Evolutionary conservation across 2,797 vertebrate genomes (phyloP).

Genomic region (Hippocampus kuda): DNA sequence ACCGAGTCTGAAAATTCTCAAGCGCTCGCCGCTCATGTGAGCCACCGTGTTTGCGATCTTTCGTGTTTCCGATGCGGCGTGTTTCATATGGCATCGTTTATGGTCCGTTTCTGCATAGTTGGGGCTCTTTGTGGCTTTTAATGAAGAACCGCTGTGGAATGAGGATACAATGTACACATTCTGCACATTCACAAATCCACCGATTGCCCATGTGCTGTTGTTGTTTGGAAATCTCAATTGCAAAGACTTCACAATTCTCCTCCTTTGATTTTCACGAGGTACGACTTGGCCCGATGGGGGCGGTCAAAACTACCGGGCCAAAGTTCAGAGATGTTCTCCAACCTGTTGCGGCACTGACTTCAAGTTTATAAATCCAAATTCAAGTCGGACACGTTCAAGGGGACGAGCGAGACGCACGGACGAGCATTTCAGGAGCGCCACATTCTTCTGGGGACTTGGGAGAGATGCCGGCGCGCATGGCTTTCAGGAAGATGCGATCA

Average conservation of each 20-base stretch:
- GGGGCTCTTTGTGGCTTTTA: not conserved
- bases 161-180: not conserved
- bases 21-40: not conserved
- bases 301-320: no score
- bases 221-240: not conserved
- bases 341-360: no score
- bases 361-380: no score
- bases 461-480: constrained; percentile 10
- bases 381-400: no score
- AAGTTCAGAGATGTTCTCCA: no score
- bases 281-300: no score
- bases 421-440: not conserved
- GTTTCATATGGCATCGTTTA: not conserved
- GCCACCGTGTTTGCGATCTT: not conserved
- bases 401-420: no score
- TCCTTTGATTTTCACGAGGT: no score
- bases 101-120: not conserved
- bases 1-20: no score
- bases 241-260: no score
- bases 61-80: not conserved
- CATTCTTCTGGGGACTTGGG: not conserved
- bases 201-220: not conserved
- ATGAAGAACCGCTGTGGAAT: not conserved
- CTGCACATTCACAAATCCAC: not conserved
- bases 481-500: constrained; percentile 13